Evolutionary conservation across 2,888 invertebrate species (phyloP).

Genomic region (Helicoverpa assulta): DNA sequence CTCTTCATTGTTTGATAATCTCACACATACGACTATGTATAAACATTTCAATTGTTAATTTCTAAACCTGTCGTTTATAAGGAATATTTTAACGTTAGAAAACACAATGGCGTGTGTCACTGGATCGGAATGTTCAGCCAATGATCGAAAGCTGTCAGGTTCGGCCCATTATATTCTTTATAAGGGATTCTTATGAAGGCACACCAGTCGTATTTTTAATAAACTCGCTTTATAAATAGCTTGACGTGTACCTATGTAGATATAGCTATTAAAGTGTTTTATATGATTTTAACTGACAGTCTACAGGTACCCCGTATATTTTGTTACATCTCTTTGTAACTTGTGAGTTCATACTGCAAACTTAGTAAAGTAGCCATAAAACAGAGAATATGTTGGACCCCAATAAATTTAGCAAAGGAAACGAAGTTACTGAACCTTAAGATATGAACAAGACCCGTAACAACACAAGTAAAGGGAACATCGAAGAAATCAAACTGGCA

Average conservation of each 20-base stretch:
- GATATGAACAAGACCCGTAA: constrained; percentile 43
- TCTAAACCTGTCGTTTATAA: constrained; percentile 68
- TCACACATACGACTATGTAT: constrained; percentile 58
- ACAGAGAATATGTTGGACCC: background rate
- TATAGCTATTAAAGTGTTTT: constrained; percentile 29
- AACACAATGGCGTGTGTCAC: constrained; percentile 80
- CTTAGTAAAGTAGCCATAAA: background rate
- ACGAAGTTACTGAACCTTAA: constrained; percentile 39
- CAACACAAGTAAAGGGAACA: constrained; percentile 56
- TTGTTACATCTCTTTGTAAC: background rate
- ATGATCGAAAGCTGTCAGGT: constrained; percentile 72
- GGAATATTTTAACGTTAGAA: constrained; percentile 74
- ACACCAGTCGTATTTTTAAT: constrained; percentile 63
- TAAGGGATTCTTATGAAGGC: constrained; percentile 60
- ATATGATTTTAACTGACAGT: constrained; percentile 2
- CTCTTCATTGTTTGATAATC: constrained; percentile 70
- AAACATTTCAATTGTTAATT: constrained; percentile 76
- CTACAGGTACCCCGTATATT: background rate
- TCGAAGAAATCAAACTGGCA: constrained; percentile 71
- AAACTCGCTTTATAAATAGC: constrained; percentile 55
- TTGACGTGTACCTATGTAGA: constrained; percentile 14
- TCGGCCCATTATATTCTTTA: constrained; percentile 69
- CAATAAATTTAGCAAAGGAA: constrained; percentile 42
- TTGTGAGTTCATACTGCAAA: background rate
- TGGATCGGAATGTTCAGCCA: constrained; percentile 75